phyloP scores from a whole-genome alignment of 2,888 invertebrate species.

The Zygothrica quintamaculata region DNA sequence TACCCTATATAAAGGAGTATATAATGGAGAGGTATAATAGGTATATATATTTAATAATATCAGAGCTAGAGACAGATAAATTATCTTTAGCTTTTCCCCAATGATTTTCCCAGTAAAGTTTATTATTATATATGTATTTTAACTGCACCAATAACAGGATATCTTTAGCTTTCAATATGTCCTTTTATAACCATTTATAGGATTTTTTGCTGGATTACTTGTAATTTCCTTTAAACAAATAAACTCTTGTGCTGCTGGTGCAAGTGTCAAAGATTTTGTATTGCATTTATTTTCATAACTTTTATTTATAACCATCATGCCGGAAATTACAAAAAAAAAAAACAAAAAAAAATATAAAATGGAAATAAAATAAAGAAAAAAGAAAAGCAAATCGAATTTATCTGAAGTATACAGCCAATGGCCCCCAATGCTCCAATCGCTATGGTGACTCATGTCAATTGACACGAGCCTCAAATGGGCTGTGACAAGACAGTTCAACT shows the following conservation, averaged over 20 bases:
- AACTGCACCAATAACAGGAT: too few species aligned
- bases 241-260: background rate
- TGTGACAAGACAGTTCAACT: slow-evolving; percentile 55
- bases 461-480: slow-evolving; percentile 50
- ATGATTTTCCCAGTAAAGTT: too few species aligned
- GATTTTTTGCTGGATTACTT: background rate
- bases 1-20: too few species aligned
- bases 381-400: slow-evolving; percentile 30
- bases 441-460: slow-evolving; percentile 50
- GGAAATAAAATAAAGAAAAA: slow-evolving; percentile 9
- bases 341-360: too few species aligned
- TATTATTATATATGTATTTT: too few species aligned
- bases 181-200: background rate
- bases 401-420: slow-evolving; percentile 38
- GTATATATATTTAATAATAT: too few species aligned
- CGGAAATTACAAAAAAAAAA: slow-evolving; percentile 63
- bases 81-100: too few species aligned
- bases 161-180: too few species aligned
- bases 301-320: slow-evolving; percentile 53
- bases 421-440: background rate
- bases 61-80: too few species aligned
- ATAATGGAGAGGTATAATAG: too few species aligned
- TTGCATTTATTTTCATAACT: slow-evolving; percentile 23
- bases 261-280: background rate
- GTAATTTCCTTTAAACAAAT: slow-evolving; percentile 22